Percentiles rank a stretch among this genome's conserved stretches.
Evolutionary conservation across 2,113 vertebrate genomes (phyloP).

Genomic region (Tenebrosternarchus preto): DNA sequence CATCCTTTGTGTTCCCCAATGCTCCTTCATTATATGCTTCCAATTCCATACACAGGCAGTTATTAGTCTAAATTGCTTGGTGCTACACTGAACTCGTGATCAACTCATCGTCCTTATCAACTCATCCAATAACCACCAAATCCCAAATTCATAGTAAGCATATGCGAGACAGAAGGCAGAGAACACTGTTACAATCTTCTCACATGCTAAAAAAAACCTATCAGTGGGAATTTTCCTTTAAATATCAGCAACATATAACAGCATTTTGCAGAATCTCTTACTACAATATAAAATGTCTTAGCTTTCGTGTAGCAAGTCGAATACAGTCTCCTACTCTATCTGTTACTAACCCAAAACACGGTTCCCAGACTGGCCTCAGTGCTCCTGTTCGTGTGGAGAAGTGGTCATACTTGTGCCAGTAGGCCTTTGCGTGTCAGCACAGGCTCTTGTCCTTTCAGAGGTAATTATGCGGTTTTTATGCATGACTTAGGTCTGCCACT

Average conservation of each 20-base stretch:
- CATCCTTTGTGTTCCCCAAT: not conserved
- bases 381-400: not conserved
- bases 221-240: constrained; percentile 3
- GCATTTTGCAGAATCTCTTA: constrained; percentile 1
- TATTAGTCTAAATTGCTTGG: constrained; percentile 14
- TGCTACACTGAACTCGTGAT: not conserved
- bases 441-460: constrained; percentile 13
- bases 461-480: constrained; percentile 26
- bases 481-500: constrained; percentile 25
- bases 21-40: not conserved
- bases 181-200: not conserved
- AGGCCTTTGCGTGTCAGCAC: constrained; percentile 1
- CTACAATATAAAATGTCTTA: constrained; percentile 2
- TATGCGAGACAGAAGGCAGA: not conserved
- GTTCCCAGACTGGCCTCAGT: not conserved
- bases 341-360: not conserved
- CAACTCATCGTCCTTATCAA: constrained; percentile 9
- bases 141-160: not conserved
- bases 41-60: not conserved
- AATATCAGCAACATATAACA: not conserved
- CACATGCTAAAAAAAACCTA: not conserved
- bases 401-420: constrained; percentile 1
- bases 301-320: constrained; percentile 11
- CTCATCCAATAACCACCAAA: not conserved
- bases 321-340: not conserved